Base-by-base conservation (phyloP, 2,888 invertebrate species). In the Leptopilina syphax region DNA sequence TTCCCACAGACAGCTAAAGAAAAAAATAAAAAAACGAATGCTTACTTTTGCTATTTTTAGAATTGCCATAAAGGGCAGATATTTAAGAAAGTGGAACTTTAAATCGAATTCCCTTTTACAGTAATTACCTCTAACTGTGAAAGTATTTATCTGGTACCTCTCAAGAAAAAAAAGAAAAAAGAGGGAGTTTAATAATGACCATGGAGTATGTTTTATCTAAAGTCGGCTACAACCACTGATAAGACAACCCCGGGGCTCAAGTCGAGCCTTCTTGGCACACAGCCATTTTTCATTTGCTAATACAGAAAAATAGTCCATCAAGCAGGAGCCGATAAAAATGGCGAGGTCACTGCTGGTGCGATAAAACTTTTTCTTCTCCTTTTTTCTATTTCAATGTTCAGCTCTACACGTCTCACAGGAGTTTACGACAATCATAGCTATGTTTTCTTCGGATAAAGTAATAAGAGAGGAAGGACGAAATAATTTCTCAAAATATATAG, bases 271-370 rank as follows among this genome's bases (percentile, higher is more conserved):
- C 83, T 86, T 85, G 87, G 86, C 84, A 76, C 54, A 60, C 60
- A 63, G 86, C 86, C 87, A 88, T 87, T 87, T 89, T 87, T 89
- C 87, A 88, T 87, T 86, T 83, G 84, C 83, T 85, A 88, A 86
- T 87, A 86, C 80, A 78, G 83, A 84, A 85, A 85, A 86, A 88
- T 83, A 84, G 86, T 86, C 83, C 84, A 82, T 88, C 83, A 82
- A 81, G 83, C 81, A 73, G 65, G 70, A 70, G 44, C 80, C 83
- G 82, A 86, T 86, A 85, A 83, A 84, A 83, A 79, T 80, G 34
- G 73, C 79, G 76, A 81, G 82, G 77, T 80, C 82, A 81, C 67
- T 81, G 57, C 63, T 79, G 68, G 65, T 76, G 83, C 82, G 84
- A 84, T 83, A 81, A 84, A 82, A 83, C 79, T 81, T 83, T 80